Percentiles rank a stretch among this genome's conserved stretches.
phyloP scores from a whole-genome alignment of 2,113 vertebrate genomes.

The Balaenoptera acutorostrata region DNA sequence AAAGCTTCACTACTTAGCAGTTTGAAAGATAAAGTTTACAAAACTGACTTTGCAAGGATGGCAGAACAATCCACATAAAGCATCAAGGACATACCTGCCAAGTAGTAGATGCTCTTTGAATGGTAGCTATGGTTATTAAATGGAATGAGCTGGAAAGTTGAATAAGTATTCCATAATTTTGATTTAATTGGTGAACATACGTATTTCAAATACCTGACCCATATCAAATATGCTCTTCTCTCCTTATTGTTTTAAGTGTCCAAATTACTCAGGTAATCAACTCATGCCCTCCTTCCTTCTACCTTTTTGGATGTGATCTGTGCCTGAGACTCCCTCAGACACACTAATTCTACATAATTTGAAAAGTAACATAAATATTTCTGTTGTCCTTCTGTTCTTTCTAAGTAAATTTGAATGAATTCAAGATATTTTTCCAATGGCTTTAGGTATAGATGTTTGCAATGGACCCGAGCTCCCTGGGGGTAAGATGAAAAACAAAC shows the following conservation, averaged over 20 bases:
- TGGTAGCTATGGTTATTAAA: neutral
- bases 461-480: neutral
- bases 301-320: neutral
- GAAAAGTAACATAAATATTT: neutral
- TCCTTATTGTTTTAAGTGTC: neutral
- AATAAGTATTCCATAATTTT: neutral
- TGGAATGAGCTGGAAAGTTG: neutral
- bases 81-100: neutral
- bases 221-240: neutral
- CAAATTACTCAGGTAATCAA: neutral
- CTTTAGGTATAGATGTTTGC: neutral
- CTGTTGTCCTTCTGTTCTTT: neutral
- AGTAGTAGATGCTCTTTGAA: neutral
- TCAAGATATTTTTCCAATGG: neutral
- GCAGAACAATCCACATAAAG: neutral
- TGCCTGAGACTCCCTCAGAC: neutral
- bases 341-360: neutral
- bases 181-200: neutral
- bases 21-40: neutral
- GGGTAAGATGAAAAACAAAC: slow-evolving; percentile 3
- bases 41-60: neutral
- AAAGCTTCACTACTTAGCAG: neutral
- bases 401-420: slow-evolving; percentile 9
- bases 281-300: neutral
- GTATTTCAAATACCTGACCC: neutral